Base-by-base conservation (phyloP, 2,888 invertebrate species). In the Brachylomia viminalis region DNA sequence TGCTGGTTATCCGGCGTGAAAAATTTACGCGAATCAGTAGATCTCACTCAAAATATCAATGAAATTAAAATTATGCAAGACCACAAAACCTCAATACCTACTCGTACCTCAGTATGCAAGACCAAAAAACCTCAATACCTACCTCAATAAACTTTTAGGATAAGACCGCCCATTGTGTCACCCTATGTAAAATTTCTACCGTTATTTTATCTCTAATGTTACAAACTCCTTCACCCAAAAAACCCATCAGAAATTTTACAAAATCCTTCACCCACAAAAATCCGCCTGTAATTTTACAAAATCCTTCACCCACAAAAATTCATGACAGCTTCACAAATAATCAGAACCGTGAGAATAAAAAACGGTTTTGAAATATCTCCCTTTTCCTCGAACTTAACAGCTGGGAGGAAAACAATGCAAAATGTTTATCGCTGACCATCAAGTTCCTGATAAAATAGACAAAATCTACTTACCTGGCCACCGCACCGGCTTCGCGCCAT, bases 391-490 rank as follows among this genome's bases (percentile, higher is more conserved):
- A 66, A 76, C n/a, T 23, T 66, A 30, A 71, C 72, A 59, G 38
- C 20, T 70, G 13, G 7, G 20, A 69, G 13, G 7, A 15, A 69
- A 73, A 87, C 80, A 84, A 86, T 76, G 70, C 76, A 77, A 79
- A 85, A 83, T 64, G 61, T 86, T 75, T 79, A 76, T 84, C 73
- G 54, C 42, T 27, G 33, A 56, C 78, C 83, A 77, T 78, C 59
- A 47, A 71, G 69, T 75, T 77, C 77, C 77, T 79, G 84, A 80
- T 82, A 88, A 75, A 74, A 79, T 79, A 84, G 80, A 70, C 66
- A 77, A 82, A 83, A 82, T 77, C 85, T 93, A 93, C 93, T 93
- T 93, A 93, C 93, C 93, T 93, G 92, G 71, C 79, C 38, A 38
- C 38, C 79, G 92, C 92, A 92, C 84, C 77, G 82, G 75, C 74